Conservation (phyloP, 2,888 invertebrate genomes). For the Drosophila neutralis region DNA sequence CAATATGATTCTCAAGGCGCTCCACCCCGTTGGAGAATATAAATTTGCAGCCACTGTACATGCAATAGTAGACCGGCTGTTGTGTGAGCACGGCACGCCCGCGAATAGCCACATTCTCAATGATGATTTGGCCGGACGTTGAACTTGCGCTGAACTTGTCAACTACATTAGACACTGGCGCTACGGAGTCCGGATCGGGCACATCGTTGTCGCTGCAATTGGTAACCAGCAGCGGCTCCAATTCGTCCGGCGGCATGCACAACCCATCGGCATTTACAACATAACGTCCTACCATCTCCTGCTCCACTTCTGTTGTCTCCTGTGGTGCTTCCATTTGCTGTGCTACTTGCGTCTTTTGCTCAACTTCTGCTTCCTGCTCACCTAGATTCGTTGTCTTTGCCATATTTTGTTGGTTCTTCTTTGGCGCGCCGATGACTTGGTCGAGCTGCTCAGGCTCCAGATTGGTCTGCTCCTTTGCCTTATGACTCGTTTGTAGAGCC, state of each 20-base stretch:
- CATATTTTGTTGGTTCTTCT: neutral
- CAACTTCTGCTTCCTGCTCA: neutral
- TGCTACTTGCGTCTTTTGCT: neutral
- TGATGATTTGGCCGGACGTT: too few species aligned
- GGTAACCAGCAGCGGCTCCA: conserved; percentile 39
- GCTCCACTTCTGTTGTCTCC: too few species aligned
- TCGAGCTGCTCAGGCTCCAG: neutral
- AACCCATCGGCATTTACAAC: neutral
- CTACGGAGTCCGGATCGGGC: too few species aligned
- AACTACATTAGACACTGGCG: too few species aligned
- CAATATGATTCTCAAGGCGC: too few species aligned
- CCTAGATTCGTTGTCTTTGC: neutral
- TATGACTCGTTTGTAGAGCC: neutral
- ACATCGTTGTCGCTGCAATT: too few species aligned
- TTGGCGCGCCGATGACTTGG: neutral
- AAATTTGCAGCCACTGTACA: too few species aligned
- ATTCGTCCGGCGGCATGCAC: conserved; percentile 40
- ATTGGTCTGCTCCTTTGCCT: neutral
- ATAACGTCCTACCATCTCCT: neutral
- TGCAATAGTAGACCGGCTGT: too few species aligned
- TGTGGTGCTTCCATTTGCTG: neutral
- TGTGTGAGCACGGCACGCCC: too few species aligned
- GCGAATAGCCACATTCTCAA: too few species aligned
- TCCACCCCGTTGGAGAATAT: too few species aligned
- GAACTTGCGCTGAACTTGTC: too few species aligned